Conservation (phyloP, 2,797 vertebrate genomes). For the Pygocentrus nattereri region DNA sequence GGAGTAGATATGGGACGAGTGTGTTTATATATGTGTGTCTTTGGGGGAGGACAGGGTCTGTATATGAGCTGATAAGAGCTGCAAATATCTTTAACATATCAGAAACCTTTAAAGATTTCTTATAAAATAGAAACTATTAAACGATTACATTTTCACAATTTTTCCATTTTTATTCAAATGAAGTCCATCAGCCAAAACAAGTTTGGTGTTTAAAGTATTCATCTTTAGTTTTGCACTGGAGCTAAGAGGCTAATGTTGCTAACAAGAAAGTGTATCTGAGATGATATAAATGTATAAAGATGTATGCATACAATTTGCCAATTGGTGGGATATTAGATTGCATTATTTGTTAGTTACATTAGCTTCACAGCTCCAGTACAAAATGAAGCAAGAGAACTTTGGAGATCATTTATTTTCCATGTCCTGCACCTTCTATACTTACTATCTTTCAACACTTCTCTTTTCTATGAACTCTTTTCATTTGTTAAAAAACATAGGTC, state of each 20-base stretch:
- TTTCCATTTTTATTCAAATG: too few relatives aligned
- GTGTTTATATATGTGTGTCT: background rate
- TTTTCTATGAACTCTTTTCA: background rate
- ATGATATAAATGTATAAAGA: too few relatives aligned
- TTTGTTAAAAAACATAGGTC: slow-evolving; percentile 15
- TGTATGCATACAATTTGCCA: background rate
- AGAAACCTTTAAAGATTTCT: background rate
- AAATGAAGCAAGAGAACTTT: background rate
- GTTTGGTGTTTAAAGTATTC: too few relatives aligned
- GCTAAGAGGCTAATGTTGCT: background rate
- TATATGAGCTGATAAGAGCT: background rate
- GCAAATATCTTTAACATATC: background rate
- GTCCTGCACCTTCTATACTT: background rate
- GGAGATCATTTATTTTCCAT: background rate
- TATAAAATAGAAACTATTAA: too few relatives aligned
- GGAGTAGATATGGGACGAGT: slow-evolving; percentile 69
- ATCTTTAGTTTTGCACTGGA: background rate
- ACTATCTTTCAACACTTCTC: background rate
- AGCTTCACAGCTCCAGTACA: too few relatives aligned
- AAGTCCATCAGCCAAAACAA: background rate
- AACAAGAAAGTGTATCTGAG: too few relatives aligned
- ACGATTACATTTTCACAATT: too few relatives aligned
- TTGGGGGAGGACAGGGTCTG: slow-evolving; percentile 44
- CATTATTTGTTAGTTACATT: too few relatives aligned
- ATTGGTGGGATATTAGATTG: too few relatives aligned